phyloP scores from a whole-genome alignment of 2,888 invertebrate species.

The Dryomyza anilis region DNA sequence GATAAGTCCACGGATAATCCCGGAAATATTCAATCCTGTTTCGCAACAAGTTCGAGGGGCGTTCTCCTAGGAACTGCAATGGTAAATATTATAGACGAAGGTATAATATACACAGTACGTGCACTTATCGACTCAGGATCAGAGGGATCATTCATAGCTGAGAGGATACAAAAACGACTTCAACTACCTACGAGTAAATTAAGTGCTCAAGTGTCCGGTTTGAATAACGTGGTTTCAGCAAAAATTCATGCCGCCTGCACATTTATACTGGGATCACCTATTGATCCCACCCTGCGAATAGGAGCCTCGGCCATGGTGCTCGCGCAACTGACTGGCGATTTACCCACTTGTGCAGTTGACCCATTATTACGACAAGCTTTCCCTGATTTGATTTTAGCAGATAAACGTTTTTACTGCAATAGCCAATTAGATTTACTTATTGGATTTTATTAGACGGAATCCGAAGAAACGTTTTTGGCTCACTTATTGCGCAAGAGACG shows the following conservation, averaged over 20 bases:
- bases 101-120: slow-evolving; percentile 4
- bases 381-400: slow-evolving; percentile 4
- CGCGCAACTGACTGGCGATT: not conserved
- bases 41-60: not conserved
- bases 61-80: slow-evolving; percentile 12
- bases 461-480: not conserved
- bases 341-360: not conserved
- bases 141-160: slow-evolving; percentile 12
- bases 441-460: slow-evolving; percentile 7
- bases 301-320: not conserved
- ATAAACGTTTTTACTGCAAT: not conserved
- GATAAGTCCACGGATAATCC: too few species aligned
- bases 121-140: slow-evolving; percentile 22
- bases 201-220: not conserved
- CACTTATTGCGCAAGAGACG: slow-evolving; percentile 10
- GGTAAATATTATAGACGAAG: not conserved
- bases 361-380: slow-evolving; percentile 1
- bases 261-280: not conserved
- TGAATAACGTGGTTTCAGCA: too few species aligned
- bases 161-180: not conserved
- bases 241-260: not conserved
- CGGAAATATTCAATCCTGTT: too few species aligned
- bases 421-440: not conserved
- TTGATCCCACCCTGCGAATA: not conserved
- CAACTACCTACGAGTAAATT: not conserved